Percentiles rank a stretch among this genome's conserved stretches.
phyloP scores from a whole-genome alignment of 2,113 vertebrate genomes.

The Pithys albifrons region DNA sequence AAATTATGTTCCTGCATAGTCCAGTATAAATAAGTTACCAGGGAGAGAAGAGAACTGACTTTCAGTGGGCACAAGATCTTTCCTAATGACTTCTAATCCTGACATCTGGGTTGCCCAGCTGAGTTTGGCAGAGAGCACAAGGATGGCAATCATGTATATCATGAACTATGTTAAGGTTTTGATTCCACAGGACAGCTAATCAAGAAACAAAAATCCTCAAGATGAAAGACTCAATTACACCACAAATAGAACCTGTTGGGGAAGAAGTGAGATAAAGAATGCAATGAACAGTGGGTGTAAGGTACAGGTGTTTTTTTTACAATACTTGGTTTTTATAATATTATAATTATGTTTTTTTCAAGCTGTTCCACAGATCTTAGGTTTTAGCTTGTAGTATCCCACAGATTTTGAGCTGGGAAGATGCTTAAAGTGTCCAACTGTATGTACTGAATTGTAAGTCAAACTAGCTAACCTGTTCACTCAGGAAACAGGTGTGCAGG shows the following conservation, averaged over 20 bases:
- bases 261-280: not conserved
- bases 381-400: not conserved
- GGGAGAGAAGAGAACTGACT: not conserved
- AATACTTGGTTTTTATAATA: not conserved
- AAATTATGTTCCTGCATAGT: not conserved
- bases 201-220: not conserved
- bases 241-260: not conserved
- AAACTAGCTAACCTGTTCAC: not conserved
- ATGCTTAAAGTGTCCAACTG: not conserved
- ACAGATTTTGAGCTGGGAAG: not conserved
- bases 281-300: not conserved
- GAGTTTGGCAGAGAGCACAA: not conserved
- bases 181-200: not conserved
- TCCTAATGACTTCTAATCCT: not conserved
- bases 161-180: not conserved
- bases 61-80: not conserved
- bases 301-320: not conserved
- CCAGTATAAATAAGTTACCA: not conserved
- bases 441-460: not conserved
- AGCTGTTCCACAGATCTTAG: not conserved
- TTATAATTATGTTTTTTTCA: not conserved
- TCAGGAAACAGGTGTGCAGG: not conserved
- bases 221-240: not conserved
- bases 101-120: not conserved
- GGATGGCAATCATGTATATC: not conserved